Evolutionary conservation across 1,140 invertebrate species (phyloP), one percentile per base, ranked within the genome.

Genomic region (Philopotamus ludificatus): DNA sequence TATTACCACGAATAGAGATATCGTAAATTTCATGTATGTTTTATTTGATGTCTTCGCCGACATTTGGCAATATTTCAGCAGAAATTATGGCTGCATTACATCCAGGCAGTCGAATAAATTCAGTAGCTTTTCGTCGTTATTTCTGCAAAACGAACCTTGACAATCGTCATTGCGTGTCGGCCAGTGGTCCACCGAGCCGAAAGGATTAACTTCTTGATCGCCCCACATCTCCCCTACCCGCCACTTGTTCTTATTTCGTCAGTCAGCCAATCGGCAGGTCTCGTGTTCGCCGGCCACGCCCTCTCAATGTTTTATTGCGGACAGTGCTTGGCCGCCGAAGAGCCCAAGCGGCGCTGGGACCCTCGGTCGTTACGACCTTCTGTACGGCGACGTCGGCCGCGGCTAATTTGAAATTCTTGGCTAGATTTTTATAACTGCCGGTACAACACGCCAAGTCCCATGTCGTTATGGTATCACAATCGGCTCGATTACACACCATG

Each of bases 321-420:
- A 28, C 53, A 12, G 10, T 18, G 53, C 34, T 20, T 39, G 18
- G 53, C 10, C n/a, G 25, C 3, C n/a, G 15, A 10, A 3, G 21
- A 7, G 23, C 15, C 20, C 16, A 28, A n/a, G 4, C 18, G 28
- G 16, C 39, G 15, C 3, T 23, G 2, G 2, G 23, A 16, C 20
- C 28, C 41, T 55, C 10, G 50, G 42, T n/a, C 22, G 49, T 55
- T 54, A 42, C 9, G 15, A 51, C 60, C 60, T 41, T 51, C 20
- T 20, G 47, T 2, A 28, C 10, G 7, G n/a, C 2, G 4, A 4
- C 0, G 12, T 9, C 55, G 1, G 21, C 1, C 18, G 42, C 28
- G 8, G 28, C 18, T 55, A 55, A 55, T 55, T 34, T 63, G 26
- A 53, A 23, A 53, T 63, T 61, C 45, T 61, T 20, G 51, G 34